These are phyloP conservation scores for Eupsittula cactorum DNA, from an alignment of 2,113 vertebrate genomes.

Conservation along the genomic window DNA sequence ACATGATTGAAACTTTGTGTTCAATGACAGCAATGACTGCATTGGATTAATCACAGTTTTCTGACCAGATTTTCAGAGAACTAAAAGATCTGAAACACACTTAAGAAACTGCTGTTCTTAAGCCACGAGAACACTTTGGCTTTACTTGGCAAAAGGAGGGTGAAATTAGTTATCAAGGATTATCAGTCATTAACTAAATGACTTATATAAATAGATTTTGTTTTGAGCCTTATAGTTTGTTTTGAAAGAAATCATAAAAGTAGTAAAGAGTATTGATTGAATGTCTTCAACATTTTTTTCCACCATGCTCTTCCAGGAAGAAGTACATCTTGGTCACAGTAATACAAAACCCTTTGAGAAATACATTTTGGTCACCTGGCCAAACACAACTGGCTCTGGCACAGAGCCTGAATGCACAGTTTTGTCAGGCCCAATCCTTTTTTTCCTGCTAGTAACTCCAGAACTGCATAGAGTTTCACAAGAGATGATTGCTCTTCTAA, in stretches of 20 bases:
- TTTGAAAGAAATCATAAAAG: background rate
- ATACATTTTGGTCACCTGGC: background rate
- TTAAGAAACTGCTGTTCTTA: background rate
- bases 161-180: background rate
- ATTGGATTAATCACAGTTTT: background rate
- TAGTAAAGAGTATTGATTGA: background rate
- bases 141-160: background rate
- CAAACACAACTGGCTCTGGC: background rate
- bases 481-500: background rate
- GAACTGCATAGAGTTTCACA: background rate
- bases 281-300: background rate
- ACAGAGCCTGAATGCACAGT: background rate
- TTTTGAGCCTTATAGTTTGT: background rate
- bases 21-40: background rate
- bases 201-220: background rate
- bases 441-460: background rate
- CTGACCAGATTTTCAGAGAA: background rate
- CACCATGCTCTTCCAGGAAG: background rate
- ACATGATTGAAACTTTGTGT: background rate
- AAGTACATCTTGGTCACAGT: background rate
- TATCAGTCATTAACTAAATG: background rate
- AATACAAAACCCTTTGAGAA: background rate
- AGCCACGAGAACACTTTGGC: background rate
- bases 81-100: background rate
- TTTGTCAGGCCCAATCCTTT: background rate